A percentile compares a stretch with the other conserved stretches of the same genome.
Conservation (phyloP, 2,888 invertebrate species). For the Pheosia tremula region DNA sequence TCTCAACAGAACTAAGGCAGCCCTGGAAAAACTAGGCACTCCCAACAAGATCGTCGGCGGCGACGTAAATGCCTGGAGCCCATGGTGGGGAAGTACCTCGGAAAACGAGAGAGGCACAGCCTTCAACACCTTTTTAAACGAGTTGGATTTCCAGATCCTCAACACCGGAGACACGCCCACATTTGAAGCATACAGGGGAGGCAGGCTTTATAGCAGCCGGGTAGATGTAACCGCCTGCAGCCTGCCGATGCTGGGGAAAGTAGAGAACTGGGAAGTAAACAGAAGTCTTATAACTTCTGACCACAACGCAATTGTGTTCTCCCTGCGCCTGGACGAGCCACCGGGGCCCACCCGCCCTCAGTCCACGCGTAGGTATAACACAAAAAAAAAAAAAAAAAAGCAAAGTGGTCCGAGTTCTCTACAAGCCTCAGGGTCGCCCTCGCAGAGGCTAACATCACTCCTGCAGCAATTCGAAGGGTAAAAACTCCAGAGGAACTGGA, state of each 20-base stretch:
- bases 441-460: not conserved
- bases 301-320: constrained; percentile 34
- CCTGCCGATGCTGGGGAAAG: constrained; percentile 12
- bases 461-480: not conserved
- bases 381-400: too few species aligned
- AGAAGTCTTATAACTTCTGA: constrained; percentile 24
- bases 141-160: constrained; percentile 23
- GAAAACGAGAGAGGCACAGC: constrained; percentile 26
- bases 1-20: not conserved
- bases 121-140: constrained; percentile 20
- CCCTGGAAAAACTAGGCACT: constrained; percentile 1
- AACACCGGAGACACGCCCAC: constrained; percentile 28
- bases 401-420: constrained; percentile 14
- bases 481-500: not conserved
- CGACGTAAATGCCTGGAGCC: too few species aligned
- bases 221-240: constrained; percentile 31
- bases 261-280: constrained; percentile 27
- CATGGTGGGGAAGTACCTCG: constrained; percentile 16
- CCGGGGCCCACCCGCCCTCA: not conserved
- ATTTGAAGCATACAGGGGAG: constrained; percentile 21
- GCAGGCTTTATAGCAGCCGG: constrained; percentile 15
- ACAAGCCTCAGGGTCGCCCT: not conserved
- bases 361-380: constrained; percentile 28
- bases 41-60: constrained; percentile 6
- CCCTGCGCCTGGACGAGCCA: constrained; percentile 7